These are phyloP conservation scores for Drosophila varians DNA, from an alignment of 1,140 invertebrate genomes.

Conservation along the genomic window DNA sequence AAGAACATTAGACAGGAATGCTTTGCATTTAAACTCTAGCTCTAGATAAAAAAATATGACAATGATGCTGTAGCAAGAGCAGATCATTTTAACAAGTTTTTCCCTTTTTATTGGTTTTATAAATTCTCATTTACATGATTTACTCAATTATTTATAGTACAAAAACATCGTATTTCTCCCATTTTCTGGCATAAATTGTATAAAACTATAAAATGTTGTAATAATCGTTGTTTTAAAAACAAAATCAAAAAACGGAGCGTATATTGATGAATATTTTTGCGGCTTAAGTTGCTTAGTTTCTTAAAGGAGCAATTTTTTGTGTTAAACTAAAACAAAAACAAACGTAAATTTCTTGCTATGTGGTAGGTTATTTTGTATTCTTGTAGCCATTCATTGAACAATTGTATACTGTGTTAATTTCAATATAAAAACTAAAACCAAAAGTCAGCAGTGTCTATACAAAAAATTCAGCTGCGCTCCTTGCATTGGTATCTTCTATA, in stretches of 20 bases:
- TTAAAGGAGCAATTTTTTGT: background rate
- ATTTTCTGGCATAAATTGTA: constrained; percentile 37
- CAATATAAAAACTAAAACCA: constrained; percentile 38
- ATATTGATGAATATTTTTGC: constrained; percentile 12
- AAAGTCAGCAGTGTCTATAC: constrained; percentile 33
- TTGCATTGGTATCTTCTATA: constrained; percentile 23
- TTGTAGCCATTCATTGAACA: constrained; percentile 31
- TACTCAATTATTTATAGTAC: constrained; percentile 45
- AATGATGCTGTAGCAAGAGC: constrained; percentile 13
- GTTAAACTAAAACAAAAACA: constrained; percentile 10
- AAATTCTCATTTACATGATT: constrained; percentile 70
- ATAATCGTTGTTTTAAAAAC: constrained; percentile 45
- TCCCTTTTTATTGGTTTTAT: constrained; percentile 57
- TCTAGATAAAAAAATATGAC: constrained; percentile 10
- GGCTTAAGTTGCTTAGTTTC: constrained; percentile 1
- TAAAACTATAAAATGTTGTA: constrained; percentile 52
- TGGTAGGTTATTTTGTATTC: constrained; percentile 30
- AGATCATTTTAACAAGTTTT: constrained; percentile 44
- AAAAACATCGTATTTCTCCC: constrained; percentile 48
- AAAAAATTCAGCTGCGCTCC: constrained; percentile 50
- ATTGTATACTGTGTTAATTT: constrained; percentile 30
- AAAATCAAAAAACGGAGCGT: constrained; percentile 28
- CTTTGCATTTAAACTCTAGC: constrained; percentile 22
- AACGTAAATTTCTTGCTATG: constrained; percentile 19
- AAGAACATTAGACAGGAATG: constrained; percentile 16